These are phyloP conservation scores for Megamerina dolium DNA, from an alignment of 2,888 invertebrate species.

Conservation along the genomic window DNA sequence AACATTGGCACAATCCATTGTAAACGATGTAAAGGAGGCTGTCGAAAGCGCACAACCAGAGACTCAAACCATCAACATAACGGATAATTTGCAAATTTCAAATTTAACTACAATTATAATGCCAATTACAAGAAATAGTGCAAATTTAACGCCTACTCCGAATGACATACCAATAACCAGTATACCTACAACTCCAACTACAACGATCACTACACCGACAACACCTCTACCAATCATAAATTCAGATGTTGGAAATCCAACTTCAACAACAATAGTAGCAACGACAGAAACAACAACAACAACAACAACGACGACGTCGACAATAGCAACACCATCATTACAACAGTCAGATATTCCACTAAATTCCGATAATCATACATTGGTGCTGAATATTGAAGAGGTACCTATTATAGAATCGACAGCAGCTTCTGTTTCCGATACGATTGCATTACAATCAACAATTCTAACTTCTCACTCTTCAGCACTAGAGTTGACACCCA, in stretches of 20 bases:
- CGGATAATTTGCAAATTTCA: too few species aligned
- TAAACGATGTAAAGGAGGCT: too few species aligned
- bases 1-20: conserved; percentile 18
- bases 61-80: too few species aligned
- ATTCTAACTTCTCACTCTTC: neutral
- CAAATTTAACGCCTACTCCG: conserved; percentile 9
- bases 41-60: too few species aligned
- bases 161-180: too few species aligned
- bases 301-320: conserved; percentile 18
- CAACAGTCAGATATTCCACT: neutral
- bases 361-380: conserved; percentile 5
- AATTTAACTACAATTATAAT: too few species aligned
- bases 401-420: conserved; percentile 4
- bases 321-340: conserved; percentile 9
- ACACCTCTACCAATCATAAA: neutral
- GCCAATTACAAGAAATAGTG: neutral
- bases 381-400: conserved; percentile 27
- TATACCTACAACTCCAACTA: too few species aligned
- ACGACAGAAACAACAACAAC: conserved; percentile 20
- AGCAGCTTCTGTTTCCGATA: neutral
- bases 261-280: conserved; percentile 20
- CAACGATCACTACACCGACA: neutral
- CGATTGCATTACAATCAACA: too few species aligned
- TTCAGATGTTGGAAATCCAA: conserved; percentile 4
- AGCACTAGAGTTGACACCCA: neutral